Percentiles rank a stretch among this genome's conserved stretches.
Evolutionary conservation across 2,797 vertebrate species (phyloP).

Genomic region (Spheniscus humboldti): DNA sequence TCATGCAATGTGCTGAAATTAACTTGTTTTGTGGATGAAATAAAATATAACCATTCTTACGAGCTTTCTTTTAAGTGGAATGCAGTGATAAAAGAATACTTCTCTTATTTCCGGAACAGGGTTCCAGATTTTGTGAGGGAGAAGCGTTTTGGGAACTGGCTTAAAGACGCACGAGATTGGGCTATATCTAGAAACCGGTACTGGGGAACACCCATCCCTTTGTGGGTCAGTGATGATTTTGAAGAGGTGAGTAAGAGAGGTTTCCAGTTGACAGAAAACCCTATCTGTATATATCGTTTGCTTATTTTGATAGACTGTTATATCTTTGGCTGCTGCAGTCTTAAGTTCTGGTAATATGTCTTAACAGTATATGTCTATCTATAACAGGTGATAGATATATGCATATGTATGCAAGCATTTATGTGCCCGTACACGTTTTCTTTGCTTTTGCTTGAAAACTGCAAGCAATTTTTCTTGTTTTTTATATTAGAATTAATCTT

Average conservation of each 20-base stretch:
- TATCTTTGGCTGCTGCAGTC: background rate
- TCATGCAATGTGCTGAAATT: background rate
- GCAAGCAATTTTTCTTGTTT: background rate
- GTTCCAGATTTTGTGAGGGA: conserved; percentile 95
- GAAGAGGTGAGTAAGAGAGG: conserved; percentile 77
- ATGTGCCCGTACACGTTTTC: background rate
- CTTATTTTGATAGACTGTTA: background rate
- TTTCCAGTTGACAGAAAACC: background rate
- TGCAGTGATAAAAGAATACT: rapidly evolving
- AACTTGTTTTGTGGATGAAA: background rate
- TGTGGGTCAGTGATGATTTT: conserved; percentile 94
- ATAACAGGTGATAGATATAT: background rate
- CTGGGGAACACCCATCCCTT: conserved; percentile 96
- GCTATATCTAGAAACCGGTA: conserved; percentile 95
- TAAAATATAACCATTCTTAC: background rate
- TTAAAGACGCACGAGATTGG: conserved; percentile 94
- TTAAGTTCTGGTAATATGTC: background rate
- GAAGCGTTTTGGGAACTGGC: conserved; percentile 97
- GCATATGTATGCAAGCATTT: background rate
- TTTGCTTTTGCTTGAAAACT: background rate
- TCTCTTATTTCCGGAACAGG: conserved; percentile 69
- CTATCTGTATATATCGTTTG: background rate
- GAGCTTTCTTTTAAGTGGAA: background rate
- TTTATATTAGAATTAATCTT: background rate
- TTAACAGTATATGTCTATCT: background rate